Evolutionary conservation across 1,140 invertebrate species (phyloP).

Genomic region (Drosophila setifemur): DNA sequence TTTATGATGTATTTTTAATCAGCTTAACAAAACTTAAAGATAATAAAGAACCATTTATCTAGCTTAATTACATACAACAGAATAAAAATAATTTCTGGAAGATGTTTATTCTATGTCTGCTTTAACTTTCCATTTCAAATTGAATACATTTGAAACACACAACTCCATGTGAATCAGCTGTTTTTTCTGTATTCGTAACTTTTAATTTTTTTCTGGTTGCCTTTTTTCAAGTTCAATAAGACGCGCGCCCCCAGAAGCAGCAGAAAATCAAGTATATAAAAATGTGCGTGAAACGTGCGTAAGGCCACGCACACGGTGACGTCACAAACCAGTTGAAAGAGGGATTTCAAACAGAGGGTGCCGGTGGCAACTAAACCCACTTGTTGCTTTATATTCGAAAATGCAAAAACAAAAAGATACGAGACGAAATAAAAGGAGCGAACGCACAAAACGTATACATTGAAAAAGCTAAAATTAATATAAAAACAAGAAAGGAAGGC

Average conservation of each 20-base stretch:
- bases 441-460: slow-evolving; percentile 66
- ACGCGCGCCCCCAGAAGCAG: slow-evolving; percentile 59
- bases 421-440: slow-evolving; percentile 29
- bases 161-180: too few relatives aligned
- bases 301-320: slow-evolving; percentile 55
- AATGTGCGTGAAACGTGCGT: slow-evolving; percentile 57
- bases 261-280: slow-evolving; percentile 15
- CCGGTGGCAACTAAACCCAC: slow-evolving; percentile 33
- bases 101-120: not conserved
- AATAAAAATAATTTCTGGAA: too few relatives aligned
- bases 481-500: slow-evolving; percentile 2
- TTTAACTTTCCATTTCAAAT: too few relatives aligned
- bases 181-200: not conserved
- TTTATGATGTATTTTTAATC: too few relatives aligned
- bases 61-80: slow-evolving; percentile 7
- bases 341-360: not conserved
- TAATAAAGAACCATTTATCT: too few relatives aligned
- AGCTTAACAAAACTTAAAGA: too few relatives aligned
- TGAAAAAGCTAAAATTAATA: too few relatives aligned
- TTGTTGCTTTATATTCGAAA: slow-evolving; percentile 24
- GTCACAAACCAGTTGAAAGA: slow-evolving; percentile 61
- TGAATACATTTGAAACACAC: not conserved
- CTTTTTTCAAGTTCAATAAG: slow-evolving; percentile 45
- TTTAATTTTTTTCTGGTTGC: slow-evolving; percentile 3
- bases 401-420: slow-evolving; percentile 9